A percentile compares a stretch with the other conserved stretches of the same genome.
phyloP scores from a whole-genome alignment of 2,113 vertebrate genomes.

The Micromys minutus region DNA sequence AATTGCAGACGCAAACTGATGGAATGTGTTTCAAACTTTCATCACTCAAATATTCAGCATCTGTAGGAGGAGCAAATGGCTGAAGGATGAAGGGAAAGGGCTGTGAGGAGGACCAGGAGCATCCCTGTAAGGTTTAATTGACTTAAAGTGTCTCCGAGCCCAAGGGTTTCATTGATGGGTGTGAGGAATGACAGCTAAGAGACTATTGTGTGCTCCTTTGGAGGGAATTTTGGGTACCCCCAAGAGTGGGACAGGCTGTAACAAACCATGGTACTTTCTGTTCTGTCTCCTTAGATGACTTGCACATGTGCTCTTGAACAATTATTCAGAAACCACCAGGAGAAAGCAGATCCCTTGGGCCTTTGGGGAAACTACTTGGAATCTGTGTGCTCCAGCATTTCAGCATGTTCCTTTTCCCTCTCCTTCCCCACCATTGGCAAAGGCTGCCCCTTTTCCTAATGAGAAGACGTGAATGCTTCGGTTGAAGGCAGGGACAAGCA shows the following conservation, averaged over 20 bases:
- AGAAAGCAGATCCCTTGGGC: conserved; percentile 82
- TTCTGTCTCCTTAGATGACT: conserved; percentile 86
- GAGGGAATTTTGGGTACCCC: conserved; percentile 76
- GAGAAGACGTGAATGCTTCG: conserved; percentile 22
- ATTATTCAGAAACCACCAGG: conserved; percentile 83
- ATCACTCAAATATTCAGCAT: not conserved
- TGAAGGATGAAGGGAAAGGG: not conserved
- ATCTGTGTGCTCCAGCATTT: conserved; percentile 80
- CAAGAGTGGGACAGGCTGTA: conserved; percentile 82
- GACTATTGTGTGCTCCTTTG: conserved; percentile 72
- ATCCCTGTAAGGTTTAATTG: not conserved
- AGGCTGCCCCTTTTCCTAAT: conserved; percentile 26
- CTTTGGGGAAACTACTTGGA: conserved; percentile 83
- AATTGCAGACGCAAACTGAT: not conserved
- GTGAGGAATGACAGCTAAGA: not conserved
- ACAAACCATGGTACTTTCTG: conserved; percentile 80
- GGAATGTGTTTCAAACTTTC: not conserved
- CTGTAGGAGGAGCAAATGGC: not conserved
- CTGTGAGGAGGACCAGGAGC: not conserved
- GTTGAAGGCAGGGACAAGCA: not conserved
- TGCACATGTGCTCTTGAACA: conserved; percentile 84
- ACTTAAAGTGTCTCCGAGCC: not conserved
- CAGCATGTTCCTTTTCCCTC: conserved; percentile 70
- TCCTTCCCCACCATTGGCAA: conserved; percentile 60
- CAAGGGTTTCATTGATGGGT: not conserved